These are phyloP conservation scores for Percopsis omiscomaycus DNA, from an alignment of 2,797 vertebrate species.

Conservation along the genomic window DNA sequence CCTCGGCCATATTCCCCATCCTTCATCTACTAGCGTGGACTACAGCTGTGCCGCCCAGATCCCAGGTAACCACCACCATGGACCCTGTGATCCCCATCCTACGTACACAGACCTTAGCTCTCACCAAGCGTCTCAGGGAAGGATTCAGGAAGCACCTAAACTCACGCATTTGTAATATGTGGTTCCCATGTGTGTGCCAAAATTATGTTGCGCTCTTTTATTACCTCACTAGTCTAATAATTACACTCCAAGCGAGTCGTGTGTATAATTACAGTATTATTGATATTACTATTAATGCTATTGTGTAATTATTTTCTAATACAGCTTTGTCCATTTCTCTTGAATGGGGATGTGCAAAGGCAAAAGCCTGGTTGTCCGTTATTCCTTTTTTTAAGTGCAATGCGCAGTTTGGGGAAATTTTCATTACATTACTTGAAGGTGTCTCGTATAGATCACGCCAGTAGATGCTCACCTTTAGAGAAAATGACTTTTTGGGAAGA, in stretches of 20 bases:
- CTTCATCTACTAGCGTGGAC: conserved; percentile 99
- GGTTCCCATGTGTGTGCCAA: conserved; percentile 69
- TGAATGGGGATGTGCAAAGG: conserved; percentile 66
- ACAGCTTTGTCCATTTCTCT: conserved; percentile 80
- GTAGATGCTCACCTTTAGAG: conserved; percentile 79
- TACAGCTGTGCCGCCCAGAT: conserved; percentile 99
- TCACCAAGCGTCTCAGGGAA: conserved; percentile 99
- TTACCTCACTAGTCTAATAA: conserved; percentile 96
- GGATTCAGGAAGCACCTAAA: conserved; percentile 99
- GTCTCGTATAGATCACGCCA: conserved; percentile 89
- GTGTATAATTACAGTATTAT: conserved; percentile 84
- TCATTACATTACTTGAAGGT: conserved; percentile 92
- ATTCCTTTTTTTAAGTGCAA: conserved; percentile 79
- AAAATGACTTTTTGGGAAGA: conserved; percentile 68
- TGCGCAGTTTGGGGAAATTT: conserved; percentile 72
- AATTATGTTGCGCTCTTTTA: conserved; percentile 84
- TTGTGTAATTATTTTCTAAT: conserved; percentile 85
- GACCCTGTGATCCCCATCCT: conserved; percentile 99
- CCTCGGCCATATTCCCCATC: conserved; percentile 96
- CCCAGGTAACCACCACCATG: conserved; percentile 97
- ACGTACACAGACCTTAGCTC: conserved; percentile 99
- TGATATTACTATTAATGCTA: conserved; percentile 84
- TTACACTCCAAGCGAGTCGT: conserved; percentile 77
- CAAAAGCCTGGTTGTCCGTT: conserved; percentile 71
- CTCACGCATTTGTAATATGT: conserved; percentile 96